Conservation (phyloP, 2,113 vertebrate genomes). For the Phylloscopus trochilus region DNA sequence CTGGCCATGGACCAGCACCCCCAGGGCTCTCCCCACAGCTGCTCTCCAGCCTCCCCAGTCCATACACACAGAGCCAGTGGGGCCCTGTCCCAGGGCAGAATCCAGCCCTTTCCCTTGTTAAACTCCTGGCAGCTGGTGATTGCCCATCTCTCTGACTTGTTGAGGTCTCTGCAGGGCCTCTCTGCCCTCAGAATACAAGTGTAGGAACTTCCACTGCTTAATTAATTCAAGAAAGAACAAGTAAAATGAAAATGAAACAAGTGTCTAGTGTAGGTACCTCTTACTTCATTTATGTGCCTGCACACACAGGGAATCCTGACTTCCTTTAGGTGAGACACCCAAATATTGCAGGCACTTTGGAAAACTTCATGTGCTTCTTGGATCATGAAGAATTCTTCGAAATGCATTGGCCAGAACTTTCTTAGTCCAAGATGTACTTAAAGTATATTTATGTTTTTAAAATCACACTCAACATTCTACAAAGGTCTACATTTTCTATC, state of each 20-base stretch:
- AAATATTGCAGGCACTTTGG: neutral
- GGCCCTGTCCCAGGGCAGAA: neutral
- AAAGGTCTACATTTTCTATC: neutral
- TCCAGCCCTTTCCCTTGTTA: neutral
- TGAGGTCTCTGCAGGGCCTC: neutral
- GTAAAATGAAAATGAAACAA: neutral
- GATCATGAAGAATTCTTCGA: neutral
- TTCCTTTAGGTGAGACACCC: neutral
- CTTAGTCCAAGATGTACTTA: neutral
- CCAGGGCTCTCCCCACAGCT: neutral
- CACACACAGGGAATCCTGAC: neutral
- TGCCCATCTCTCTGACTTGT: neutral
- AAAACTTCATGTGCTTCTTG: neutral
- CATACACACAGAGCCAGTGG: neutral
- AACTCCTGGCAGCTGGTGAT: fast-evolving
- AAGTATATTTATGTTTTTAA: neutral
- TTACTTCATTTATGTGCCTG: neutral
- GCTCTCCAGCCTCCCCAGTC: neutral
- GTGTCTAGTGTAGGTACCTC: neutral
- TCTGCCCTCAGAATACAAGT: neutral
- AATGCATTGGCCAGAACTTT: neutral
- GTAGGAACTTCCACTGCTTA: neutral
- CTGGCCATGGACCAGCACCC: neutral
- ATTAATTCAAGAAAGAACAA: neutral
- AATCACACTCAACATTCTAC: neutral